Evolutionary conservation across 1,140 invertebrate species (phyloP).

Genomic region (Melanaphis sacchari): DNA sequence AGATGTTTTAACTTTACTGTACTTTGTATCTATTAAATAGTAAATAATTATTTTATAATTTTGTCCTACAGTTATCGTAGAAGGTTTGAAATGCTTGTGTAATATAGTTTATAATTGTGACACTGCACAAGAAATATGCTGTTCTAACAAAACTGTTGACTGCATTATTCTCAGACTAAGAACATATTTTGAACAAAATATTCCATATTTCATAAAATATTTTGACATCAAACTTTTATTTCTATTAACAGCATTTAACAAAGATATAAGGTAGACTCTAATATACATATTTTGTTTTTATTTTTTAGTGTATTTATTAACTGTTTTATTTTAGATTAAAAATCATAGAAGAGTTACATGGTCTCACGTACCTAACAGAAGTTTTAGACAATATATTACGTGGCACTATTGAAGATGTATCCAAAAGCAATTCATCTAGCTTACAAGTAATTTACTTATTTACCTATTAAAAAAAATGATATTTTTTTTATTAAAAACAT

Average conservation of each 20-base stretch:
- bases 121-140: conserved; percentile 73
- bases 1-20: not conserved
- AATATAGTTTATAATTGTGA: conserved; percentile 87
- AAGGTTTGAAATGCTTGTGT: conserved; percentile 87
- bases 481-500: not conserved
- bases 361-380: conserved; percentile 80
- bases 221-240: conserved; percentile 91
- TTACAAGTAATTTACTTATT: not conserved
- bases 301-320: not conserved
- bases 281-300: not conserved
- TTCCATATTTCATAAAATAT: conserved; percentile 75
- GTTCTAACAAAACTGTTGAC: conserved; percentile 75
- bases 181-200: conserved; percentile 69
- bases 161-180: conserved; percentile 78
- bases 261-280: conserved; percentile 67
- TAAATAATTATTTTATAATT: conserved; percentile 20
- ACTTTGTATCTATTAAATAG: not conserved
- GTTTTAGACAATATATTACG: conserved; percentile 76
- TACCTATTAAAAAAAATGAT: not conserved
- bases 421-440: conserved; percentile 22
- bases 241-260: conserved; percentile 82
- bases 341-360: conserved; percentile 80
- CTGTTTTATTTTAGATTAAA: conserved; percentile 66
- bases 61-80: conserved; percentile 70
- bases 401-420: conserved; percentile 7